Conservation (phyloP, 1,140 invertebrate species). For the Lepidurus arcticus region DNA sequence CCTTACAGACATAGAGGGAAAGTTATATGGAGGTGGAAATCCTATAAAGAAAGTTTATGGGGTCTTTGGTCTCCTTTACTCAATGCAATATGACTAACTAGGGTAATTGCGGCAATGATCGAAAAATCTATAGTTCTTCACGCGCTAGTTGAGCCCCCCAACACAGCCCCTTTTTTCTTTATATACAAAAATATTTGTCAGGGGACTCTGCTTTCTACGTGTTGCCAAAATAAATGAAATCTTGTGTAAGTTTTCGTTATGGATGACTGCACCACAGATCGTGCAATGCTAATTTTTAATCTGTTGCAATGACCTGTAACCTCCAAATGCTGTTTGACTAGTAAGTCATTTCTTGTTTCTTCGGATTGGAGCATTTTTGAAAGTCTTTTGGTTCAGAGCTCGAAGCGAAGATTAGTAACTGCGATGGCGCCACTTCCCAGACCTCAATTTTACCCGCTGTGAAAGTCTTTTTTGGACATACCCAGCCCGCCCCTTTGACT, state of each 20-base stretch:
- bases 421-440: not conserved
- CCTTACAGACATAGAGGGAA: not conserved
- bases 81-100: too few relatives aligned
- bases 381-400: not conserved
- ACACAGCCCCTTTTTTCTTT: too few relatives aligned
- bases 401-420: too few relatives aligned
- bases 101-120: too few relatives aligned
- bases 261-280: too few relatives aligned
- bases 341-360: not conserved
- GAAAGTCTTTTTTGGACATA: constrained; percentile 7
- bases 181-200: too few relatives aligned
- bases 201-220: too few relatives aligned
- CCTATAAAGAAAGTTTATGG: not conserved
- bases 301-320: constrained; percentile 15
- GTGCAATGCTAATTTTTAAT: not conserved
- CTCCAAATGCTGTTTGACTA: not conserved
- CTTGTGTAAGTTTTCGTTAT: too few relatives aligned
- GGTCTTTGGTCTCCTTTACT: not conserved
- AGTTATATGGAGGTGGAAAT: constrained; percentile 19
- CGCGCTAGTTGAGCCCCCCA: too few relatives aligned
- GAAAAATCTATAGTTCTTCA: too few relatives aligned
- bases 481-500: not conserved
- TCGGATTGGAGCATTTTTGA: not conserved
- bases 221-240: too few relatives aligned
- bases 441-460: not conserved